Base-by-base conservation (phyloP, 2,888 invertebrate species). In the Diadromus collaris region DNA sequence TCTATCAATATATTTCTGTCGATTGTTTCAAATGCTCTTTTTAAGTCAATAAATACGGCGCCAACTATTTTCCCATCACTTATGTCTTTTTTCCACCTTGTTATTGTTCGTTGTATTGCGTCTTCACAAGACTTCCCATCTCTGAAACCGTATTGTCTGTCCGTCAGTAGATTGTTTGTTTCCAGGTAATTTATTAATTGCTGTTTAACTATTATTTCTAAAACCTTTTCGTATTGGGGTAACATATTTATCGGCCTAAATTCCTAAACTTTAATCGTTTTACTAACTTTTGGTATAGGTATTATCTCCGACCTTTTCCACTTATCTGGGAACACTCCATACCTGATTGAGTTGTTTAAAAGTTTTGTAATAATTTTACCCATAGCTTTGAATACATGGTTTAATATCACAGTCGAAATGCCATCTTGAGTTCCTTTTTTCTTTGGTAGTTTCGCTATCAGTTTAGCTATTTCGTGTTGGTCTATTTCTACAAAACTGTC, bases 31-130 rank as follows among this genome's bases (percentile, higher is more conserved):
- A 81, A 81, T 13, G 79, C 81, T 64, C 79, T 24, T 27, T 76
- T 78, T 7, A 81, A 44, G 6, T 81, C 79, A 24, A 80, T 68
- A 38, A 80, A 80, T 6, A 81, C 60, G 34, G 72, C 76, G 9
- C 77, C 75, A 10, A 80, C 48, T 9, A 78, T 29, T 51, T 72
- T 72, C 16, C 77, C 58, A 9, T 79, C 67, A 38, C 69, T 73
- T 10, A 78, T 65, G 0, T 34, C 27, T 13, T 58, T 6, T 65
- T 76, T 81, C 78, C 79, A 81, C 38, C 65, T 67, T n/a, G 69
- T 63, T 27, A 79, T 10, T 32, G 74, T 65, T 13, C n/a, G 61
- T 34, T 80, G 68, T 34, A 81, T 48, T 51, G 64, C 79, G 2
- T 61, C 71, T 69, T 81, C 76, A 60, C 79, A 81, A 2, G 81